Conservation (phyloP, 2,113 vertebrate genomes). For the Suncus etruscus region DNA sequence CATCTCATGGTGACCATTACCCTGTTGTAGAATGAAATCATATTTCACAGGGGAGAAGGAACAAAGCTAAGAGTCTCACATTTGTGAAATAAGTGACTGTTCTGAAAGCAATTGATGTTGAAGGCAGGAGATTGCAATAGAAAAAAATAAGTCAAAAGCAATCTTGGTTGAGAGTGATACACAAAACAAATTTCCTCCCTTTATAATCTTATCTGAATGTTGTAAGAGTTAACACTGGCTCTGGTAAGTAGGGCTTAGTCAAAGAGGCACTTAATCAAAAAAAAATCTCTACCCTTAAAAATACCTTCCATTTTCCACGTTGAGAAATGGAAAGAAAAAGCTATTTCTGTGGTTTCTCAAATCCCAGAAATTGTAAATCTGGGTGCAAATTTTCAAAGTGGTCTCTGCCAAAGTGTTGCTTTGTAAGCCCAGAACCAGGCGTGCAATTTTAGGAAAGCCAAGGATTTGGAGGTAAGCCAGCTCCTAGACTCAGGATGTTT, state of each 20-base stretch:
- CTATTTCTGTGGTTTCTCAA: constrained; percentile 62
- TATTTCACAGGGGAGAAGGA: constrained; percentile 26
- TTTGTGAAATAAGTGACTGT: background rate
- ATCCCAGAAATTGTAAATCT: constrained; percentile 48
- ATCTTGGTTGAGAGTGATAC: background rate
- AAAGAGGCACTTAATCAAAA: constrained; percentile 47
- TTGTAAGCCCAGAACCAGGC: constrained; percentile 51
- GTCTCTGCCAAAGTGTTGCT: constrained; percentile 43
- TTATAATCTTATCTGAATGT: background rate
- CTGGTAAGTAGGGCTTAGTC: background rate
- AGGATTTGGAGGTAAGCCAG: constrained; percentile 53
- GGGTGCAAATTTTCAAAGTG: constrained; percentile 53
- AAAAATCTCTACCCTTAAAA: constrained; percentile 62
- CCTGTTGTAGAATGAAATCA: background rate
- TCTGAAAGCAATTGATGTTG: background rate
- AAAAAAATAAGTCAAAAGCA: background rate
- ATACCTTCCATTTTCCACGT: constrained; percentile 2
- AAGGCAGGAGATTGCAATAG: background rate
- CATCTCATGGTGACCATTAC: background rate
- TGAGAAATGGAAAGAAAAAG: constrained; percentile 48
- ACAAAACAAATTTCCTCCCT: background rate
- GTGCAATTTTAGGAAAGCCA: constrained; percentile 45
- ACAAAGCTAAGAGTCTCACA: background rate
- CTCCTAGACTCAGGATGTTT: background rate
- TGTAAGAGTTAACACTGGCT: background rate